phyloP scores from a whole-genome alignment of 2,113 vertebrate genomes.

The Muscicapa adusta region DNA sequence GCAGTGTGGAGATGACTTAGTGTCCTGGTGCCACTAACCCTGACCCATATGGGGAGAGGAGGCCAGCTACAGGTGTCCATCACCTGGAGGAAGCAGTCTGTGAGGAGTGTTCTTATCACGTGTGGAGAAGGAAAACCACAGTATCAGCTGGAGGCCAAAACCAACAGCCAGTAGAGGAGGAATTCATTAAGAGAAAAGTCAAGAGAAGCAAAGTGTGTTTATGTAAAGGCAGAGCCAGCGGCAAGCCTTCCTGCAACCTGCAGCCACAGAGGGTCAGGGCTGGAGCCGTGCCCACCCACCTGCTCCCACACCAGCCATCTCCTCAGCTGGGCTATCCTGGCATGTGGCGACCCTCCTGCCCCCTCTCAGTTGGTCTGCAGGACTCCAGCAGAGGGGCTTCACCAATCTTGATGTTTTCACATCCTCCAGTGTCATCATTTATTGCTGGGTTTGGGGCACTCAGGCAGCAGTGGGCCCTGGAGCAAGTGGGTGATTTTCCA shows the following conservation, averaged over 20 bases:
- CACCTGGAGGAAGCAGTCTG: background rate
- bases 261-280: background rate
- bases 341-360: background rate
- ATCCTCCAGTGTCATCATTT: rapidly evolving
- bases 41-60: background rate
- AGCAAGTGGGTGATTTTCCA: background rate
- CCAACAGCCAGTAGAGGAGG: constrained; percentile 35
- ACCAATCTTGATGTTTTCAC: background rate
- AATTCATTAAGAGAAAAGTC: constrained; percentile 54
- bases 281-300: background rate
- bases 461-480: background rate
- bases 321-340: background rate
- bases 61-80: constrained; percentile 28
- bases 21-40: background rate
- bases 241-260: background rate
- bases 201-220: constrained; percentile 35
- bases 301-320: background rate
- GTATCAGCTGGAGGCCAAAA: constrained; percentile 27
- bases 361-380: background rate
- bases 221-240: background rate
- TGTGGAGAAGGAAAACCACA: constrained; percentile 49
- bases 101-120: constrained; percentile 1
- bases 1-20: rapidly evolving
- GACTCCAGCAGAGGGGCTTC: background rate
- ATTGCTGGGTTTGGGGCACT: background rate